A percentile compares a stretch with the other conserved stretches of the same genome.
Evolutionary conservation across 1,140 invertebrate genomes (phyloP).

Genomic region (Ditylenchus dipsaci): DNA sequence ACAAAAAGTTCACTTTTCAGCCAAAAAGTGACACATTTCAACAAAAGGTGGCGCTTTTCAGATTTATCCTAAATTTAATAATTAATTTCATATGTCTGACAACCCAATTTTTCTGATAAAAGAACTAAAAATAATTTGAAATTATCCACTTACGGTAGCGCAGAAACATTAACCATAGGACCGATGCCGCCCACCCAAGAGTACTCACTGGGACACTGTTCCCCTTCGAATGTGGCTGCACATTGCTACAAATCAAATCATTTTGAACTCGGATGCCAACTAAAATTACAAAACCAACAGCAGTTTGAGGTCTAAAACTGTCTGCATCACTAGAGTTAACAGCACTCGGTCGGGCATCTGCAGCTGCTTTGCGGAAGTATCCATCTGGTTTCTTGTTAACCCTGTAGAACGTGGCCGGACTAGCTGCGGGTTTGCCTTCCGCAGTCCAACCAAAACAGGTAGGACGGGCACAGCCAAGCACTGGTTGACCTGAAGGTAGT

Average conservation of each 20-base stretch:
- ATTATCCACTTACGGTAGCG: constrained; percentile 37
- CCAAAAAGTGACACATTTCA: no score
- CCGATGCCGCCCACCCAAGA: constrained; percentile 52
- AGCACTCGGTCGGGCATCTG: constrained; percentile 11
- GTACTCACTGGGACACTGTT: constrained; percentile 37
- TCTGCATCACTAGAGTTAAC: constrained; percentile 20
- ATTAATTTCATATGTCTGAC: no score
- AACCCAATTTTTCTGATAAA: no score
- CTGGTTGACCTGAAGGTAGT: constrained; percentile 48
- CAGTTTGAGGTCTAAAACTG: constrained; percentile 13
- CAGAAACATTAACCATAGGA: constrained; percentile 42
- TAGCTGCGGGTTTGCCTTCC: constrained; percentile 27
- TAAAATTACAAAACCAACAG: constrained; percentile 6
- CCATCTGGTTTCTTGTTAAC: constrained; percentile 25
- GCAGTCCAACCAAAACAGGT: constrained; percentile 52
- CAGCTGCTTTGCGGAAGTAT: constrained; percentile 16
- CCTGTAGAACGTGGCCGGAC: constrained; percentile 44
- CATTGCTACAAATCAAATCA: constrained; percentile 37
- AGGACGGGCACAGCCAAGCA: constrained; percentile 52
- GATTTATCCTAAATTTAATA: no score
- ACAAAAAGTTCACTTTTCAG: no score
- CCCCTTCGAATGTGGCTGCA: constrained; percentile 40
- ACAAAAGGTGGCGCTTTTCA: no score
- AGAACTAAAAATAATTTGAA: no score
- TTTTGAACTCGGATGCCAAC: not conserved